Percentiles rank a stretch among this genome's conserved stretches.
Conservation (phyloP, 1,140 invertebrate genomes). For the Tetragonula clypearis region DNA sequence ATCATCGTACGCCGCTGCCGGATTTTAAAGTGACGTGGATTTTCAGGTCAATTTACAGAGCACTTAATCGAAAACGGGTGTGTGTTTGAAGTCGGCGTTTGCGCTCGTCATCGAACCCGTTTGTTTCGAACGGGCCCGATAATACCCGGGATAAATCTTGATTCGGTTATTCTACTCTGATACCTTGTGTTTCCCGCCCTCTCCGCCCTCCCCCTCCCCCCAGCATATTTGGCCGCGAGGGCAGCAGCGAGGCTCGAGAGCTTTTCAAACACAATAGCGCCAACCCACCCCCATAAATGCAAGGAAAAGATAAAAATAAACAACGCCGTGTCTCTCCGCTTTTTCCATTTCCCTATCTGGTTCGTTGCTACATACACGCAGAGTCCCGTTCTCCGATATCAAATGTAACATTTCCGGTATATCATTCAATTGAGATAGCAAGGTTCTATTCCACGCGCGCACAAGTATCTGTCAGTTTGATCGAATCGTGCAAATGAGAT, state of each 20-base stretch:
- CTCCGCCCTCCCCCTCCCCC: too few species aligned
- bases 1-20: conserved; percentile 40
- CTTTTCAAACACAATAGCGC: not conserved
- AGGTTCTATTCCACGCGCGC: not conserved
- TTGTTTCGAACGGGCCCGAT: conserved; percentile 22
- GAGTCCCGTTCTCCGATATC: too few species aligned
- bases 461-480: not conserved
- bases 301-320: not conserved
- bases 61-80: conserved; percentile 46
- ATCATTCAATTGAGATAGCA: not conserved
- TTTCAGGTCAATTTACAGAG: conserved; percentile 62
- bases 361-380: not conserved
- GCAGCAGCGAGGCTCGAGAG: not conserved
- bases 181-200: not conserved
- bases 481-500: not conserved
- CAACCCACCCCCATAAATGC: not conserved
- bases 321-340: too few species aligned
- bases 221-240: not conserved
- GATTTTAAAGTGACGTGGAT: conserved; percentile 46
- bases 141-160: conserved; percentile 19
- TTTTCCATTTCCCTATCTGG: not conserved
- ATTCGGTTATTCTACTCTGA: conserved; percentile 19
- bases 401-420: too few species aligned
- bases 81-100: conserved; percentile 50
- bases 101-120: conserved; percentile 41